Conservation (phyloP, 2,888 invertebrate species). For the Oscheius sp. region DNA sequence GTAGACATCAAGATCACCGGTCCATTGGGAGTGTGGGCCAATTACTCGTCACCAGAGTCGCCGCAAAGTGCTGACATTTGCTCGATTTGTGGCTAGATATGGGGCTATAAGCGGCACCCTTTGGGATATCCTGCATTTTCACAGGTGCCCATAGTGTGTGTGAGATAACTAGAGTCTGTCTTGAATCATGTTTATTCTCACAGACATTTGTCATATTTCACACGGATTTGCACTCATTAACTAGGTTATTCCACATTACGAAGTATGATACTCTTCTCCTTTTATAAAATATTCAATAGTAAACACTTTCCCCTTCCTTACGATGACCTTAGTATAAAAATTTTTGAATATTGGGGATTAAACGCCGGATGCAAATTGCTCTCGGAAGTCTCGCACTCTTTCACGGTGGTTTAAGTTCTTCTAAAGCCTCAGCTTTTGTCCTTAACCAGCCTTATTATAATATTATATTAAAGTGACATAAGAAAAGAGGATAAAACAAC, state of each 20-base stretch:
- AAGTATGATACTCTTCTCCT: too few species aligned
- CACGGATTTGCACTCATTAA: neutral
- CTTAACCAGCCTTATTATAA: too few species aligned
- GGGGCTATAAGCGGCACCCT: conserved; percentile 30
- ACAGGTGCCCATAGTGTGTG: conserved; percentile 20
- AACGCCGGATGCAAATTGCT: conserved; percentile 23
- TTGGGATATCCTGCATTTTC: conserved; percentile 23
- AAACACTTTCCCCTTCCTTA: too few species aligned
- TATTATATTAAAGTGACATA: neutral
- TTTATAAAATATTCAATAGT: too few species aligned
- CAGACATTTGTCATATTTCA: conserved; percentile 1
- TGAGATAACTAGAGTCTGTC: neutral
- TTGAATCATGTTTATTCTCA: neutral
- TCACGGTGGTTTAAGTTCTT: too few species aligned
- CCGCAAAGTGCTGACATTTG: conserved; percentile 38
- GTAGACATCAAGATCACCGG: conserved; percentile 8
- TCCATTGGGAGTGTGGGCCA: conserved; percentile 26
- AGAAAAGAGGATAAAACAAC: too few species aligned
- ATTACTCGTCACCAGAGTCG: conserved; percentile 36
- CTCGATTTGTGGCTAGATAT: conserved; percentile 35
- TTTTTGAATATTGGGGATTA: conserved; percentile 2
- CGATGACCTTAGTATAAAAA: too few species aligned
- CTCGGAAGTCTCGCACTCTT: conserved; percentile 18
- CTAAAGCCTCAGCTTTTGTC: too few species aligned
- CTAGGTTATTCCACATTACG: too few species aligned